Evolutionary conservation across 2,888 invertebrate species (phyloP).

Genomic region (Neoitamus cyanurus): DNA sequence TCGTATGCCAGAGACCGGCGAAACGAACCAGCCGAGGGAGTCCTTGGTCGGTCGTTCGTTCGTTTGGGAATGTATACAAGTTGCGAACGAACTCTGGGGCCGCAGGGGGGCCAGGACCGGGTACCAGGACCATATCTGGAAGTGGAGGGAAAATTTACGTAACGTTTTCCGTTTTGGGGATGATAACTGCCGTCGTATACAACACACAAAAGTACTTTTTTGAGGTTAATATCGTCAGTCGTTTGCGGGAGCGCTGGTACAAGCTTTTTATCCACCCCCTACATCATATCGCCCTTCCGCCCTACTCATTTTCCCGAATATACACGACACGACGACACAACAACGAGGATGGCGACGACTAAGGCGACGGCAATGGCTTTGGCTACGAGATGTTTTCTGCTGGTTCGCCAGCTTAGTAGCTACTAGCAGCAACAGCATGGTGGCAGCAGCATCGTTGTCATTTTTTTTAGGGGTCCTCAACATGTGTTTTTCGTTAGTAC

Average conservation of each 20-base stretch:
- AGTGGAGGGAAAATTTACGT: conserved; percentile 35
- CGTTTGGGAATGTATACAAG: neutral
- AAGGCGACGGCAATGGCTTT: neutral
- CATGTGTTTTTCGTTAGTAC: neutral
- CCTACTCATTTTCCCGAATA: conserved; percentile 19
- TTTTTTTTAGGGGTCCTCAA: conserved; percentile 1
- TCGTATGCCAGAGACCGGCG: neutral
- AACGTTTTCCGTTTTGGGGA: conserved; percentile 40
- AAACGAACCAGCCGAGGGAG: neutral
- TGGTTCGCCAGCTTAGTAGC: neutral
- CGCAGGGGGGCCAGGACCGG: neutral
- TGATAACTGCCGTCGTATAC: conserved; percentile 42
- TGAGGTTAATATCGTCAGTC: conserved; percentile 48
- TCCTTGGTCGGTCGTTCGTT: neutral
- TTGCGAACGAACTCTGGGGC: neutral
- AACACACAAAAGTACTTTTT: conserved; percentile 50
- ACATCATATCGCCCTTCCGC: conserved; percentile 14
- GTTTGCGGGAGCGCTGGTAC: conserved; percentile 31
- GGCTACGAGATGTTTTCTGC: conserved; percentile 5
- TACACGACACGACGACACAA: neutral
- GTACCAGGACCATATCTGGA: conserved; percentile 24
- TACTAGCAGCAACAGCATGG: neutral
- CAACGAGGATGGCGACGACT: neutral
- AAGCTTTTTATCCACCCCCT: conserved; percentile 38
- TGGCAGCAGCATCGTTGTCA: neutral